These are phyloP conservation scores for Atta cephalotes DNA, from an alignment of 1,140 invertebrate species.

Conservation along the genomic window DNA sequence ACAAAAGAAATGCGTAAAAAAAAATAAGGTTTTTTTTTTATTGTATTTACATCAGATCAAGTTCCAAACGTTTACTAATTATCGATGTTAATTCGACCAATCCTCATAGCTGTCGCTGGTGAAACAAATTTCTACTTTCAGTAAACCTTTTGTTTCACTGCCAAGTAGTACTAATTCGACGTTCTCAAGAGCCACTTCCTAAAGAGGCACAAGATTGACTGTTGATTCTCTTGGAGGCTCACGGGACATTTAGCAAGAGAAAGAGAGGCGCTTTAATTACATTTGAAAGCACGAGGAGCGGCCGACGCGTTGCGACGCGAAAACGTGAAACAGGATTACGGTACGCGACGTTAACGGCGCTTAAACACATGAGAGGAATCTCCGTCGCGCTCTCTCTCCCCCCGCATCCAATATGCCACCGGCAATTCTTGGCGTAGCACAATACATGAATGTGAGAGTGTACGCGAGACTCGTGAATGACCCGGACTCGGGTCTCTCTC, in stretches of 20 bases:
- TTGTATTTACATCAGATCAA: not conserved
- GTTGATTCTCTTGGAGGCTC: not conserved
- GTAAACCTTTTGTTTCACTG: not conserved
- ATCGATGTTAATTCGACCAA: not conserved
- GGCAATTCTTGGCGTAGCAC: slow-evolving; percentile 53
- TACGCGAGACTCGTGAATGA: slow-evolving; percentile 58
- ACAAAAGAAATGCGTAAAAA: not conserved
- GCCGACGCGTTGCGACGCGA: slow-evolving; percentile 50
- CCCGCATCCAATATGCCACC: slow-evolving; percentile 60
- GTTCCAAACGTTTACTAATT: slow-evolving; percentile 6
- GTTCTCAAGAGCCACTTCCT: not conserved
- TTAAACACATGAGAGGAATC: slow-evolving; percentile 61
- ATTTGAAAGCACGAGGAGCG: slow-evolving; percentile 32
- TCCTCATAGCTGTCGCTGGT: not conserved
- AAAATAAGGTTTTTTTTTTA: not conserved
- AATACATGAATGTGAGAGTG: slow-evolving; percentile 56
- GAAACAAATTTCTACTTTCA: not conserved
- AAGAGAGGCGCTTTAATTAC: slow-evolving; percentile 46
- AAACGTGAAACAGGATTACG: slow-evolving; percentile 68
- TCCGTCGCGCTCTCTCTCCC: not conserved
- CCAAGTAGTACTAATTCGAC: not conserved
- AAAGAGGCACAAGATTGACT: slow-evolving; percentile 38
- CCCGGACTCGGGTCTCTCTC: not conserved
- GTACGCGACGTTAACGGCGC: slow-evolving; percentile 69
- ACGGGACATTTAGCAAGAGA: not conserved